Conservation (phyloP, 2,113 vertebrate species). For the Columba livia region DNA sequence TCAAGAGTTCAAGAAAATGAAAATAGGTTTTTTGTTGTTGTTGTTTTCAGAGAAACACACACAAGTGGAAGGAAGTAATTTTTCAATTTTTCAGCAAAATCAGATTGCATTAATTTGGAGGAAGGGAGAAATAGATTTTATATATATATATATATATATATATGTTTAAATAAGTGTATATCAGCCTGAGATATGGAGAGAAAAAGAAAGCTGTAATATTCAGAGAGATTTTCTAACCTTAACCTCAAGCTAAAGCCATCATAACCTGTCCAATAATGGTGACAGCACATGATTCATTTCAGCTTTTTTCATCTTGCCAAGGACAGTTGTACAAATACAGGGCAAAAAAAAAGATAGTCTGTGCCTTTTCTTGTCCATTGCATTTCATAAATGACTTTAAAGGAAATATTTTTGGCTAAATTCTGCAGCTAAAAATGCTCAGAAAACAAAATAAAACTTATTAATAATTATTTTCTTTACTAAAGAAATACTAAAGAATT, state of each 20-base stretch:
- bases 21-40: not conserved
- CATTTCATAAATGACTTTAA: not conserved
- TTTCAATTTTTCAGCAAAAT: not conserved
- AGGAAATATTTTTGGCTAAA: not conserved
- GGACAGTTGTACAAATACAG: not conserved
- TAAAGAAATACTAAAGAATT: not conserved
- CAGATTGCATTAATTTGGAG: not conserved
- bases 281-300: constrained; percentile 53
- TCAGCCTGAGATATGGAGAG: not conserved
- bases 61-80: not conserved
- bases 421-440: not conserved
- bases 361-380: not conserved
- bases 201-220: constrained; percentile 16
- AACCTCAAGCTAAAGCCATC: constrained; percentile 41
- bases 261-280: constrained; percentile 11
- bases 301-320: constrained; percentile 24
- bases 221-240: constrained; percentile 45
- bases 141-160: too few relatives aligned
- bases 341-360: not conserved
- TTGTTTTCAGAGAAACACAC: not conserved
- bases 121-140: not conserved
- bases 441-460: not conserved
- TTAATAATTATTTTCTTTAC: not conserved
- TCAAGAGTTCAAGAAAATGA: not conserved
- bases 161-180: not conserved